Base-by-base conservation (phyloP, 2,888 invertebrate species). In the Notocelia uddmanniana region DNA sequence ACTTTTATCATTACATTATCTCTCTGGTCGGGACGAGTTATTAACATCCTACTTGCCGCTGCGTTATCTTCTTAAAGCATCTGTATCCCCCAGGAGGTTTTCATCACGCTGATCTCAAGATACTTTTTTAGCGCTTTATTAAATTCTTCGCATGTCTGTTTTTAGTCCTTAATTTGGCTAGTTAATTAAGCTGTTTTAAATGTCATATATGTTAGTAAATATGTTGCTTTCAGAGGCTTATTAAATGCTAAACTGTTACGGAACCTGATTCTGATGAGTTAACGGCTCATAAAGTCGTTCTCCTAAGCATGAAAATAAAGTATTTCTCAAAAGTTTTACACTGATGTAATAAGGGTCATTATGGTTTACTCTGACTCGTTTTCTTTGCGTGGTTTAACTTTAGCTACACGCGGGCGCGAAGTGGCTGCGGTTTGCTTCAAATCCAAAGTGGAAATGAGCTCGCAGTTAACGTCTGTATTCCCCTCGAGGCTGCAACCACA, bases 391-490 rank as follows among this genome's bases (percentile, higher is more conserved):
- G 6, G 21, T 55, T 55, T 26, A 72, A 73, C 76, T 80, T 76
- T 76, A 5, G 31, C 31, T 31, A 78, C 76, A 74, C 79, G 78
- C 75, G 80, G 80, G 80, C 77, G 79, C 80, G 78, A 86, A 87
- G 84, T 83, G 85, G 77, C 80, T 90, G 92, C 81, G 89, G 89
- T 90, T 87, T 79, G 76, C 80, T 83, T 85, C 82, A 86, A 89
- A 89, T 88, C 84, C 80, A 76, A 86, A 83, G 86, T 90, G 89
- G 88, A 89, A 90, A 90, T 89, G 89, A 87, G 87, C 82, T 80
- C 67, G 83, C 86, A 83, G 83, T 89, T 87, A 88, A 80, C 83
- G 81, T 85, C 82, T 81, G 82, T 83, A 81, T 82, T 81, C 82
- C 80, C 80, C 84, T 83, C 80, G 80, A 79, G 83, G 81, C 80